Base-by-base conservation (phyloP, 1,140 invertebrate species). In the Drosophila navojoa region DNA sequence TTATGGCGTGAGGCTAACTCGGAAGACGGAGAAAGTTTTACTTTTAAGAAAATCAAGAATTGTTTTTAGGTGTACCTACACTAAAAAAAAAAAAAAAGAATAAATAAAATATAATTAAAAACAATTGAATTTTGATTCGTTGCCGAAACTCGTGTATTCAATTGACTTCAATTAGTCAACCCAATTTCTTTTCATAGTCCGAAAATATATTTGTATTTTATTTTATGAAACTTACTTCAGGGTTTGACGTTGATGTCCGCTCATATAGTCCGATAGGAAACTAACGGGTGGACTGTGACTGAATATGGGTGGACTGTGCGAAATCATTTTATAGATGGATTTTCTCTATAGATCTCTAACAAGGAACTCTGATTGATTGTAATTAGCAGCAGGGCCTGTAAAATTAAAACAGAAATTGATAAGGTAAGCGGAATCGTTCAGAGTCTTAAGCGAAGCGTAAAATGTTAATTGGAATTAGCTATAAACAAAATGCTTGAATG, bases 291-390 rank as follows among this genome's bases (percentile, higher is more conserved):
- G 94, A 90, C 94, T 95, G 92, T 94, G 94, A 67, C 93, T 94
- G 93, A 95, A 96, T 76, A 95, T 94, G 49, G 95, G 94, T 70
- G 95, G 95, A 92, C 94, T 94, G 90, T 95, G 95, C 16, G 95
- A 94, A 67, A 95, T 93, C 91, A 95, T 92, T 76, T 91, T 91
- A 84, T 84, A 81, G 73, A 67, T 67, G 35, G 49, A 63, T 54
- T 73, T 77, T 78, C 59, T 63, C 52, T 79, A 64, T 64, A 71
- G 79, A 68, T 63, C 63, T 79, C 52, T 47, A 85, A 81, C 81
- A 86, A 78, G 81, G 81, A 85, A 80, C 81, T 85, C 42, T 66
- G 25, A 54, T 59, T 63, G 59, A 55, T 59, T 67, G 64, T 75
- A 79, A 40, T 64, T 25, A 53, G 50, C 45, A 57, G 54, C 54